Base-by-base conservation (phyloP, 2,797 vertebrate genomes). In the Salmo trutta region DNA sequence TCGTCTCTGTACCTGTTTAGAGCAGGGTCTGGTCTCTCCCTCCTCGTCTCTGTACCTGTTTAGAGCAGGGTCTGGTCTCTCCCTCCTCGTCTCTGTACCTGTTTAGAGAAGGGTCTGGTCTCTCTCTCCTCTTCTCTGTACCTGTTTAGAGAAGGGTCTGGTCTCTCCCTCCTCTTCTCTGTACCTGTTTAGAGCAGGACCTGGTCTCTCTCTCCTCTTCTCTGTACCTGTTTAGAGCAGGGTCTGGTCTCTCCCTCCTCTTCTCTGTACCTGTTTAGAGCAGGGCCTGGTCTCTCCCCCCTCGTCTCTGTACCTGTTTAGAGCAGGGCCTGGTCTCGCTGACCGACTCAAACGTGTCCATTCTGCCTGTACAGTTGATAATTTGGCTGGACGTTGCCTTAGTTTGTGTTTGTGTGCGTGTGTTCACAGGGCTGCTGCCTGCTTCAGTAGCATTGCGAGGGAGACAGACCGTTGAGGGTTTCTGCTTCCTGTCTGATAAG, bases 351-450 rank as follows among this genome's bases (percentile, higher is more conserved):
- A 31, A 62, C 17, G 6, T 52, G 71, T 21, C 27, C 73, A 59
- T 77, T 21, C 68, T 79, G 62, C 69, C 70, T 21, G 66, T 71
- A 36, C 19, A 66, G 77, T 84, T n/a, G 84, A 83, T 84, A 65
- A 78, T 83, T 88, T 41, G 10, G 81, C 83, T 75, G 12, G 62
- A 24, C 41, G 12, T 47, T 47, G 41, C 41, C 0, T 14, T 10
- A 47, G 41, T 47, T 47, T 47, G 41, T 47, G 41, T 47, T 47
- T 47, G 3, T 5, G 29, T 80, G 77, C 1, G 24, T 85, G 56
- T 21, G 31, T 36, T 68, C 75, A 31, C 74, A 75, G 68, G 56
- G 68, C 33, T 71, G 47, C 24, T 80, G 16, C 47, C 31, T 73
- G 47, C 29, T 80, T 16, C n/a, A 29, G 8, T 31, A 29, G 54